Evolutionary conservation across 2,113 vertebrate species (phyloP), one percentile per base, ranked within the genome.

Genomic region (Cnemophilus loriae): DNA sequence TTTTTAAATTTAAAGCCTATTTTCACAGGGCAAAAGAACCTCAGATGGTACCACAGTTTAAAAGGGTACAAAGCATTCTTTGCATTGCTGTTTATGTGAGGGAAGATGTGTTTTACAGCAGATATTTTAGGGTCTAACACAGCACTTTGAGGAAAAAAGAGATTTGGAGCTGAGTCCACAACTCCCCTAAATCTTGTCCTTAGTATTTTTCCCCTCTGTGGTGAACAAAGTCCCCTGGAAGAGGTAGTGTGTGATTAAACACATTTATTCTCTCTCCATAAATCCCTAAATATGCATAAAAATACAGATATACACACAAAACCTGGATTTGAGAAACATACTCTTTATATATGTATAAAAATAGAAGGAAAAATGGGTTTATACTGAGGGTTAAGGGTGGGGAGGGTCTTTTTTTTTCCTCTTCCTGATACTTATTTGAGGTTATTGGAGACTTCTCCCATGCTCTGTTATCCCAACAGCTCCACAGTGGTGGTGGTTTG

Each of bases 401-500:
- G 19, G 4, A 69, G 28, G 12, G 2, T 37, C 12, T 9, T 7
- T 37, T 33, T 57, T 60, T 24, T 52, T 42, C 49, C 5, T 18
- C 2, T 49, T 41, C 53, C 23, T 6, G 7, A 2, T 42, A 6
- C 1, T 50, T 27, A 14, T 5, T 79, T 39, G 6, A 30, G 19
- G 8, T 19, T 49, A 4, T 2, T 33, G 17, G 59, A 27, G 33
- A 35, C 26, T 65, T 21, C 5, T 64, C 20, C 52, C 1, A 1
- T 23, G 19, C 16, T 39, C 15, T 59, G 18, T 42, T 46, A n/a
- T 23, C 74, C 68, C 59, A 27, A 0, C 27, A 74, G 71, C 57
- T 87, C n/a, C 28, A 1, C 4, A 4, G 26, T 2, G 1, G 4
- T 8, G 20, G 7, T 44, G 41, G 2, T 37, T 27, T 8, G 8